Percentiles rank a stretch among this genome's conserved stretches.
These are phyloP conservation scores for Drosophila anomalata DNA, from an alignment of 2,888 invertebrate species.

Conservation along the genomic window DNA sequence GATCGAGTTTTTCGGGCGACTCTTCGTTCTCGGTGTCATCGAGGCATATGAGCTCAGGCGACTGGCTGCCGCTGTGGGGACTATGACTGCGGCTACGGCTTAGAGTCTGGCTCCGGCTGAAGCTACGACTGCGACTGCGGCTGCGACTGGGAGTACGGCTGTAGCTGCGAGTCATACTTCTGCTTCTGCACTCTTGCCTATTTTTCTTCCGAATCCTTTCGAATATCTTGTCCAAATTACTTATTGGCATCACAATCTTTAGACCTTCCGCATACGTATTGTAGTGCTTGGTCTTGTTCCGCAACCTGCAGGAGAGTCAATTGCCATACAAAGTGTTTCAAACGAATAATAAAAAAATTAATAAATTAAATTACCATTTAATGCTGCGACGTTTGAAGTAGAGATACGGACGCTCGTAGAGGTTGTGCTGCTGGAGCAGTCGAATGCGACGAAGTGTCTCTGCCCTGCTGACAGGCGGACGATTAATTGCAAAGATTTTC, in stretches of 20 bases:
- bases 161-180: slow-evolving; percentile 1
- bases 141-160: slow-evolving; percentile 22
- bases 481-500: background rate
- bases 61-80: slow-evolving; percentile 31
- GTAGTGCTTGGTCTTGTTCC: background rate
- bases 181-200: background rate
- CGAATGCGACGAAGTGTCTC: slow-evolving; percentile 37
- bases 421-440: slow-evolving; percentile 30
- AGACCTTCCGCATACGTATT: slow-evolving; percentile 30
- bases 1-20: slow-evolving; percentile 56
- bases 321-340: background rate
- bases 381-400: slow-evolving; percentile 62
- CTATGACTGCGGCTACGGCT: slow-evolving; percentile 21
- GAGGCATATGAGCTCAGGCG: slow-evolving; percentile 63
- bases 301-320: background rate
- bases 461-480: slow-evolving; percentile 22
- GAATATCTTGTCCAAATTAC: background rate
- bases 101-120: slow-evolving; percentile 1
- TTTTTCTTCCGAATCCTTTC: background rate
- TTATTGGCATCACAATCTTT: slow-evolving; percentile 21
- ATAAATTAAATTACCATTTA: slow-evolving; percentile 43
- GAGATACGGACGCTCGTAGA: slow-evolving; percentile 10
- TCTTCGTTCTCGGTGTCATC: slow-evolving; percentile 72
- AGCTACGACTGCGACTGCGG: slow-evolving; percentile 9
- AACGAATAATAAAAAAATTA: background rate